Base-by-base conservation (phyloP, 1,140 invertebrate genomes). In the Bombus turneri region DNA sequence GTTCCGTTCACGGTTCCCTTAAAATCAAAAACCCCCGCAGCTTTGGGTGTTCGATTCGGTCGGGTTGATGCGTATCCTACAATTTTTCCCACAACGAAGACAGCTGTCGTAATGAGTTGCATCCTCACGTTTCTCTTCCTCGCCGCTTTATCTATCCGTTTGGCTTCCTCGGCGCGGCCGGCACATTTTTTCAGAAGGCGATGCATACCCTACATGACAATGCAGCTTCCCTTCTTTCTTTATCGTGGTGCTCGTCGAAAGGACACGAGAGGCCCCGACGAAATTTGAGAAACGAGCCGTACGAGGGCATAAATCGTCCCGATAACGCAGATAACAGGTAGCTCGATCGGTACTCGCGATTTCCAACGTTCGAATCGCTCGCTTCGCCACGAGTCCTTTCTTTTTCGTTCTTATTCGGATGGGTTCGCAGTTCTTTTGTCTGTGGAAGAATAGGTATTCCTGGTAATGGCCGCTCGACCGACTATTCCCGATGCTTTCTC, bases 21-120 rank as follows among this genome's bases (percentile, higher is more conserved):
- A 31, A 75, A 68, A 73, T 75, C 71, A 78, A 28, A 47, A 90
- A 81, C 80, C 62, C 81, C 81, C 37, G 59, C 59, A 53, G 28
- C 53, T 75, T 78, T n/a, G 34, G 53, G n/a, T 34, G 69, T 69
- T 78, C 68, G 83, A 87, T 84, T 77, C 76, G 47, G 5, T 53
- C 1, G n/a, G n/a, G 76, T 86, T 85, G 91, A 91, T 92, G 83
- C 85, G 87, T 90, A 87, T 86, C 87, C 89, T 37, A 81, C 59
- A 86, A 88, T 91, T 92, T 95, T 94, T 95, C 94, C 93, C 94
- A 94, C 92, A 94, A 87, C 86, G 89, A 92, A 90, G 90, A 94
- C 93, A 94, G 94, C 94, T 95, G 94, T 93, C 91, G 91, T 95
- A 95, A 95, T 95, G 94, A 95, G 93, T 95, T 95, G 94, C 94